Evolutionary conservation across 2,113 vertebrate genomes (phyloP).

Genomic region (Scolopax mira): DNA sequence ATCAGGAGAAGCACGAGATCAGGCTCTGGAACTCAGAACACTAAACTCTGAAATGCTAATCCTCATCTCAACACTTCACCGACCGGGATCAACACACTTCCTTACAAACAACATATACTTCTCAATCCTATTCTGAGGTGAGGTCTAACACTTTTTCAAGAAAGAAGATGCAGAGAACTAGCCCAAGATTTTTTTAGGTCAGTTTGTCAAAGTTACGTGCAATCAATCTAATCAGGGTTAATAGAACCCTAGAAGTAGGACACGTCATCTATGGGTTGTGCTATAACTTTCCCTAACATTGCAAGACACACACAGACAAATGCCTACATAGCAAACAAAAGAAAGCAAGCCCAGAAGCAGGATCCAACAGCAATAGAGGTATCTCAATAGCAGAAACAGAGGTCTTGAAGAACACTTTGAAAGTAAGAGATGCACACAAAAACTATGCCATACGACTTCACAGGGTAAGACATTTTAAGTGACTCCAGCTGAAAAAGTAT

Average conservation of each 20-base stretch:
- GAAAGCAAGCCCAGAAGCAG: background rate
- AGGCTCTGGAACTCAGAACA: background rate
- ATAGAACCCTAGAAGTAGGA: background rate
- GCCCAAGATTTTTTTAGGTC: background rate
- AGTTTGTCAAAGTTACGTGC: background rate
- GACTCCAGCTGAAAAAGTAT: background rate
- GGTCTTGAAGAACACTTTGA: background rate
- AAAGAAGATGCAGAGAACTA: background rate
- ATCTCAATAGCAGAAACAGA: background rate
- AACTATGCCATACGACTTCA: background rate
- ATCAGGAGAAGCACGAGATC: background rate
- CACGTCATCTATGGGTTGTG: rapidly evolving
- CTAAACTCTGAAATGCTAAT: background rate
- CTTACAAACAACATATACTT: background rate
- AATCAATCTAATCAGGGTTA: background rate
- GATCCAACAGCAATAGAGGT: background rate
- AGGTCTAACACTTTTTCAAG: background rate
- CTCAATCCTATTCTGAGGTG: background rate
- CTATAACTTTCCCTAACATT: background rate
- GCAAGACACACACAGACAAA: background rate
- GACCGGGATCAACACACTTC: rapidly evolving
- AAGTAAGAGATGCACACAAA: background rate
- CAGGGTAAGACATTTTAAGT: background rate
- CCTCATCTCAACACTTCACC: background rate
- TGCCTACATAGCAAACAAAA: background rate